Conservation (phyloP, 2,113 vertebrate genomes). For the Emydocephalus ijimae region DNA sequence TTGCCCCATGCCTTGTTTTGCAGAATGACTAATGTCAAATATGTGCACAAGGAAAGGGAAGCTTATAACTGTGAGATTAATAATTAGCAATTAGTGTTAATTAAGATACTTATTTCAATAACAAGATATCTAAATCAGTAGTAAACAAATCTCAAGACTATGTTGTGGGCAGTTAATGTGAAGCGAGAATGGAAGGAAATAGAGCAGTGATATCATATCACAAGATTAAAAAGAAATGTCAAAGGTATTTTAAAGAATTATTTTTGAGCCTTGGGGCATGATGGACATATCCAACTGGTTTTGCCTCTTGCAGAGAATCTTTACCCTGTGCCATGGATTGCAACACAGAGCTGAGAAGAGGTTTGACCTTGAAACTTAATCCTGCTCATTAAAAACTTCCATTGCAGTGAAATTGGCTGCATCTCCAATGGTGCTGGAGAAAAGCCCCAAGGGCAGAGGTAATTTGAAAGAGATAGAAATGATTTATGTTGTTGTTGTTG, state of each 20-base stretch:
- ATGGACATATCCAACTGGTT: slow-evolving; percentile 34
- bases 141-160: slow-evolving; percentile 61
- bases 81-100: slow-evolving; percentile 69
- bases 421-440: neutral
- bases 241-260: slow-evolving; percentile 37
- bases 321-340: slow-evolving; percentile 19
- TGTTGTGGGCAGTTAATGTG: slow-evolving; percentile 39
- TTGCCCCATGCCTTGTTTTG: slow-evolving; percentile 68
- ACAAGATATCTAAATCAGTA: slow-evolving; percentile 66
- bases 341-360: slow-evolving; percentile 25
- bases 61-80: slow-evolving; percentile 63
- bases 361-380: neutral
- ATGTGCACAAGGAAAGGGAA: slow-evolving; percentile 68
- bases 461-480: neutral
- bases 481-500: neutral
- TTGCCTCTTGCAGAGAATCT: slow-evolving; percentile 20
- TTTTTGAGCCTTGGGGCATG: slow-evolving; percentile 30
- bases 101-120: slow-evolving; percentile 75
- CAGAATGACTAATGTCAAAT: slow-evolving; percentile 71
- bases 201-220: neutral
- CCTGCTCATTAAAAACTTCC: slow-evolving; percentile 6
- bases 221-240: slow-evolving; percentile 54
- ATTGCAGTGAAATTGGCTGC: slow-evolving; percentile 5
- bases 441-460: slow-evolving; percentile 4
- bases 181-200: slow-evolving; percentile 13